Base-by-base conservation (phyloP, 2,888 invertebrate genomes). In the Fabriciana adippe region DNA sequence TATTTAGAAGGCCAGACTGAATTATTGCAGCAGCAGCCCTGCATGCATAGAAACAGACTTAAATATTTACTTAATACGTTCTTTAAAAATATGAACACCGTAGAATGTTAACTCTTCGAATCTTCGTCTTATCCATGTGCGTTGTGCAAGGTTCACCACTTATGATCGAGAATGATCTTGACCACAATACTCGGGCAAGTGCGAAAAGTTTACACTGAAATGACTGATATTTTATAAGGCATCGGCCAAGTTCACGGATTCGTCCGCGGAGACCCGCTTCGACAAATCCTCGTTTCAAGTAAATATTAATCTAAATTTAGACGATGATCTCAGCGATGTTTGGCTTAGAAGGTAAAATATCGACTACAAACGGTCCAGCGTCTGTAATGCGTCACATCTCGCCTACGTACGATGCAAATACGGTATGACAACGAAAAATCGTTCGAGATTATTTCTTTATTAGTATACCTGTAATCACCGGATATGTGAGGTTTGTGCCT, bases 311-410 rank as follows among this genome's bases (percentile, higher is more conserved):
- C 79, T 81, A 84, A 83, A 72, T 84, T 78, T 72, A 81, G 82
- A 68, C 66, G 84, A 73, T 92, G 91, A 92, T 91, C 85, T 92
- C 91, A 90, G 73, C 67, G 73, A 67, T 75, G 62, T 82, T 82
- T 78, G 80, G 83, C 81, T 83, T 80, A 80, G 78, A 79, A 79
- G 83, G 82, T 80, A 84, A 84, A 83, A 81, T 83, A 80, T 81
- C 78, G 78, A 75, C 79, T 77, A 77, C 79, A 83, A 79, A 81
- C 79, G 67, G 56, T 66, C 56, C 67, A 53, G 62, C 55, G 64
- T 60, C 64, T 78, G 83, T 72, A 73, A 79, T 85, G 84, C 84
- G 87, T 87, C 89, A 87, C 80, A 72, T 73, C 74, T 78, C 82
- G 79, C 88, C 90, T 80, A 80, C 77, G 75, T 71, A 47, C 66